Base-by-base conservation (phyloP, 23 tunicate genomes). In the Phallusia fumigata region DNA sequence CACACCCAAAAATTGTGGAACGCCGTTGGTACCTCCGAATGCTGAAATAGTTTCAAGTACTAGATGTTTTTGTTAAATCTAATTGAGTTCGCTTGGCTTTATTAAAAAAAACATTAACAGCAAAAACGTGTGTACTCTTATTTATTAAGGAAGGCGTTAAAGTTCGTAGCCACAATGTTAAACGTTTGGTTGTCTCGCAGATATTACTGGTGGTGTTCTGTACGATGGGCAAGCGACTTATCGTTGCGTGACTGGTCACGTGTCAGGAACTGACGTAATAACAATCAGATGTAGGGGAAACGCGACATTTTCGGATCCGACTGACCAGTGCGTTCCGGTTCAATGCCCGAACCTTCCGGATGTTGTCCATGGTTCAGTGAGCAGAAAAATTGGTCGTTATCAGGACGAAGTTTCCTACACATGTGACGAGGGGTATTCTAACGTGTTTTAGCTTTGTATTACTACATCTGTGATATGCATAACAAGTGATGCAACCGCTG, bases 371-470 rank as follows among this genome's bases (percentile, higher is more conserved):
- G 97, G 91, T 11, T 26, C 44, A 19, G 22, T 82, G 34, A 81
- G 81, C 24, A 73, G 36, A 21, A 30, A 58, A 34, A 11, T 47
- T 64, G 86, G 86, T 22, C 36, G 51, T 0, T 87, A 51, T 64
- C 64, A 64, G 12, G 91, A 87, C n/a, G 44, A 36, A 0, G 90
- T 90, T 34, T n/a, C 86, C 26, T 87, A 64, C 58, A 24, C 76
- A 30, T 92, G 97, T 52, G 88, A 92, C 0, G 77, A 86, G 0
- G 97, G 97, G 84, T 91, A 79, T 35, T 26, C 28, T 19, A 40
- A n/a, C 18, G 15, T 31, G n/a, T n/a, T n/a, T n/a, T n/a, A n/a
- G n/a, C n/a, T n/a, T n/a, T n/a, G n/a, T n/a, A n/a, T n/a, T n/a
- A n/a, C n/a, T n/a, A n/a, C n/a, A n/a, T n/a, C n/a, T n/a, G n/a